These are phyloP conservation scores for Echeneis naucrates DNA, from an alignment of 2,797 vertebrate genomes.

Conservation along the genomic window DNA sequence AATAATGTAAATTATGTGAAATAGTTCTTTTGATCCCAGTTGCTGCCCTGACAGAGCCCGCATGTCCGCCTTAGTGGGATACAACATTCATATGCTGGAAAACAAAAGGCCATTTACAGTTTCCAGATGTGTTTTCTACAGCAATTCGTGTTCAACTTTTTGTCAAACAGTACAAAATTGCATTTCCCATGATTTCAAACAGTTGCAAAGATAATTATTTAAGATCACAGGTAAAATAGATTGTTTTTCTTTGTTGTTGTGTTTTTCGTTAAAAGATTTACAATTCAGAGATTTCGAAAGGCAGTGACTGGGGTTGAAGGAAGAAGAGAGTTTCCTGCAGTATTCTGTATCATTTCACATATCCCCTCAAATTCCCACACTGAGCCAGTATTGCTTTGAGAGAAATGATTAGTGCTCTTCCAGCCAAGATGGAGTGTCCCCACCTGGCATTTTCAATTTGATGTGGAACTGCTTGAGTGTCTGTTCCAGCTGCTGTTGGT, in stretches of 20 bases:
- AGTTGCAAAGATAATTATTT: slow-evolving; percentile 37
- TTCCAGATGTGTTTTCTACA: slow-evolving; percentile 60
- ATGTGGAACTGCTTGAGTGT: slow-evolving; percentile 99
- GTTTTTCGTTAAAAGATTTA: slow-evolving; percentile 53
- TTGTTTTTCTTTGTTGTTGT: slow-evolving; percentile 28
- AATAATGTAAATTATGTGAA: slow-evolving; percentile 18
- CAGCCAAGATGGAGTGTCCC: slow-evolving; percentile 95
- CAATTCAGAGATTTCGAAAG: slow-evolving; percentile 52
- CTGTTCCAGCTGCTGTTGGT: slow-evolving; percentile 98
- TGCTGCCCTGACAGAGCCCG: slow-evolving; percentile 49
- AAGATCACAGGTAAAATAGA: slow-evolving; percentile 54
- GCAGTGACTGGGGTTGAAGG: slow-evolving; percentile 39
- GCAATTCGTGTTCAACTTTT: slow-evolving; percentile 47
- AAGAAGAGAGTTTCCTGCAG: slow-evolving; percentile 43
- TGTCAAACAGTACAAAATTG: slow-evolving; percentile 77
- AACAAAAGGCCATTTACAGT: slow-evolving; percentile 74
- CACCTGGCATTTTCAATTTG: slow-evolving; percentile 98
- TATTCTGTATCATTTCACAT: slow-evolving; percentile 49
- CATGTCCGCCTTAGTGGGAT: slow-evolving; percentile 36
- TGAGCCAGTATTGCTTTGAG: slow-evolving; percentile 14
- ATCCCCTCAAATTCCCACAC: slow-evolving; percentile 46
- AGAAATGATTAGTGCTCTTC: slow-evolving; percentile 91
- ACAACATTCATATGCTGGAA: slow-evolving; percentile 78
- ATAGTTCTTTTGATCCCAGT: slow-evolving; percentile 35
- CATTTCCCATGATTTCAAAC: slow-evolving; percentile 65